Percentiles rank a stretch among this genome's conserved stretches.
These are phyloP conservation scores for Hippocampus mohnikei DNA, from an alignment of 2,113 vertebrate species.

Conservation along the genomic window DNA sequence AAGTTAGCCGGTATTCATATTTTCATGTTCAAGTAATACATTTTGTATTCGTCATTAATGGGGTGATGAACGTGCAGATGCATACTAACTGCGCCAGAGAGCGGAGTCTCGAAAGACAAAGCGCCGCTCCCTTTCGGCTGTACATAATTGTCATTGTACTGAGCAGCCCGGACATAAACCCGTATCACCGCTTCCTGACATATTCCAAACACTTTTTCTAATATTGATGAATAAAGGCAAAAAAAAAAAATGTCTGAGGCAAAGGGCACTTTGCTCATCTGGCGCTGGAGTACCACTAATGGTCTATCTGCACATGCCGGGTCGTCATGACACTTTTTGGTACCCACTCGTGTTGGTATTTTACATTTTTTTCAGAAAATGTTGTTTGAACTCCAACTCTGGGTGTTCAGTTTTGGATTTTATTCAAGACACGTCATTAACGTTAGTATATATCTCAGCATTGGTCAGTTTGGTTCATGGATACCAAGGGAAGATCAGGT, in stretches of 20 bases:
- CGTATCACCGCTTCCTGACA: neutral
- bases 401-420: neutral
- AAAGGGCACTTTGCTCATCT: too few relatives aligned
- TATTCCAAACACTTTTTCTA: neutral
- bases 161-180: neutral
- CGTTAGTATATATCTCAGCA: neutral
- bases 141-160: too few relatives aligned
- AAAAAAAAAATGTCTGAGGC: too few relatives aligned
- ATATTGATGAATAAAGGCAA: too few relatives aligned
- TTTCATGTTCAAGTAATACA: neutral
- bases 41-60: neutral
- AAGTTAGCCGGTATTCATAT: neutral
- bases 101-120: too few relatives aligned
- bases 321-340: too few relatives aligned
- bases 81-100: too few relatives aligned
- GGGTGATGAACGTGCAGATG: too few relatives aligned
- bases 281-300: too few relatives aligned
- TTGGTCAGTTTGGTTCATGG: neutral
- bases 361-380: neutral
- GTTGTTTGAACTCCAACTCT: neutral
- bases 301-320: too few relatives aligned
- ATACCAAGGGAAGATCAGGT: constrained; percentile 1
- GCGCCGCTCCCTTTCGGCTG: too few relatives aligned
- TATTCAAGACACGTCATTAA: neutral
- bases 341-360: neutral